Evolutionary conservation across 2,888 invertebrate species (phyloP).

Genomic region (Onthophagus sagittarius): DNA sequence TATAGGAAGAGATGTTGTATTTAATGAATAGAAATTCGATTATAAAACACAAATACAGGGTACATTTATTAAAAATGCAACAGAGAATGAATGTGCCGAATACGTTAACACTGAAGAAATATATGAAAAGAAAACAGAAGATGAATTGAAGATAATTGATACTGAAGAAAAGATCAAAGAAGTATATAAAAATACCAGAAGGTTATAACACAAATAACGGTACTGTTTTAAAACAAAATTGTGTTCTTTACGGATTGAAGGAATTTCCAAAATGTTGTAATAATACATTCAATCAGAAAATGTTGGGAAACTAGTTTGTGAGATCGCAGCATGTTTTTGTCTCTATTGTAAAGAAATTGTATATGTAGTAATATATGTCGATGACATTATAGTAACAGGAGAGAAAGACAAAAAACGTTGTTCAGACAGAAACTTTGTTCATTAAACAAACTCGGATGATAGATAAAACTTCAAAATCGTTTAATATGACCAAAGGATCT

Average conservation of each 20-base stretch:
- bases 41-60: not conserved
- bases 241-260: constrained; percentile 11
- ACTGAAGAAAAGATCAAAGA: not conserved
- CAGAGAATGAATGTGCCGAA: not conserved
- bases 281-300: too few relatives aligned
- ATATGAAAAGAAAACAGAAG: not conserved
- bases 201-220: constrained; percentile 1
- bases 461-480: too few relatives aligned
- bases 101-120: not conserved
- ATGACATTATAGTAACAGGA: too few relatives aligned
- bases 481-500: too few relatives aligned
- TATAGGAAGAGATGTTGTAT: constrained; percentile 24
- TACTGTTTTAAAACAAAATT: constrained; percentile 7
- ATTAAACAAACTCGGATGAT: too few relatives aligned
- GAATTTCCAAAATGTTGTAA: not conserved
- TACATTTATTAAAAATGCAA: not conserved
- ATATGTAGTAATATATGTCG: too few relatives aligned
- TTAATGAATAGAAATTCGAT: constrained; percentile 29
- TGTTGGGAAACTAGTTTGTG: too few relatives aligned
- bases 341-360: too few relatives aligned
- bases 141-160: not conserved
- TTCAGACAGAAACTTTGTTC: too few relatives aligned
- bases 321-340: too few relatives aligned
- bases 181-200: not conserved
- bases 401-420: too few relatives aligned